Conservation (phyloP, 2,888 invertebrate species). For the Tenthredo livida region DNA sequence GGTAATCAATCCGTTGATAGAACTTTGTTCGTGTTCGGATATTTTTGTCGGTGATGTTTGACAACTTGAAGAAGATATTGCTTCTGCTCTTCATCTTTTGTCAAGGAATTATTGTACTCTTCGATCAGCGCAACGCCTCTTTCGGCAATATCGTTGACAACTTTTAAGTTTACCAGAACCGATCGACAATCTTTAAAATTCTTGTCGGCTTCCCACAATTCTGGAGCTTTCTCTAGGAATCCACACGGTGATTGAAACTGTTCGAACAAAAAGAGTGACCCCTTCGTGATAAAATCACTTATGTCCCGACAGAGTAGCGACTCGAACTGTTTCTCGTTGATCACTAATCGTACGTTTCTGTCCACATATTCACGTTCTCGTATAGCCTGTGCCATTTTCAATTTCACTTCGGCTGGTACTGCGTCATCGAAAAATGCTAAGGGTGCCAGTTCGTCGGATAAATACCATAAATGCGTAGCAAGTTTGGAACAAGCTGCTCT, state of each 20-base stretch:
- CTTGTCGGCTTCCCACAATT: constrained; percentile 34
- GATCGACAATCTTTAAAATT: neutral
- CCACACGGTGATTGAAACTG: constrained; percentile 46
- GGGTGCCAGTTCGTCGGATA: neutral
- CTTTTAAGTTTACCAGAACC: neutral
- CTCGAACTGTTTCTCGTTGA: neutral
- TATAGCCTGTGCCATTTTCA: neutral
- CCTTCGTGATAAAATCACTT: constrained; percentile 50
- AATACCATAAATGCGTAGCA: neutral
- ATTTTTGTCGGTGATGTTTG: neutral
- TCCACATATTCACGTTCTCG: neutral
- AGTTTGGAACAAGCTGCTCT: neutral
- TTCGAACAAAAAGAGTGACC: constrained; percentile 44
- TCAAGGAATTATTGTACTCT: neutral
- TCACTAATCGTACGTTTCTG: neutral
- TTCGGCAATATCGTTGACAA: neutral
- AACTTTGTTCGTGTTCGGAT: neutral
- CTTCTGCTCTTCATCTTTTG: neutral
- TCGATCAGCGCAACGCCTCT: neutral
- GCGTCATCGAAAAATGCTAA: neutral
- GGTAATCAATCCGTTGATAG: too few species aligned
- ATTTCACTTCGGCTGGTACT: neutral
- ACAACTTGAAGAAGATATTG: neutral
- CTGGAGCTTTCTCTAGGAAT: constrained; percentile 45
- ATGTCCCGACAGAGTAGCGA: constrained; percentile 4